phyloP scores from a whole-genome alignment of 2,888 invertebrate species.

The Bedellia somnulentella region DNA sequence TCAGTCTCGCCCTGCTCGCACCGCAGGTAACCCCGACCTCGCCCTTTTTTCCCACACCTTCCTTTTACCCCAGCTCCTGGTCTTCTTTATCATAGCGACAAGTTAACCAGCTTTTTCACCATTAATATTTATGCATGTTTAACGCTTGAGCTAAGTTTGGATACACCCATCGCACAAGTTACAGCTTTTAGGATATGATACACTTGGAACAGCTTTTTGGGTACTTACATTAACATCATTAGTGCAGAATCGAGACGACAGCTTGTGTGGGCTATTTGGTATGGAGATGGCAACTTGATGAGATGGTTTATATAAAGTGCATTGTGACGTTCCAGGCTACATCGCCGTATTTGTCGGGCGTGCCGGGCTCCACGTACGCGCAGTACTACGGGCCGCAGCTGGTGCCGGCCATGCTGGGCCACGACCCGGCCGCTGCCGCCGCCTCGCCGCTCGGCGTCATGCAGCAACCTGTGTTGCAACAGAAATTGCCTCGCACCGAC shows the following conservation, averaged over 20 bases:
- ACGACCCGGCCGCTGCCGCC: conserved; percentile 76
- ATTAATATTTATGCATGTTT: too few relatives aligned
- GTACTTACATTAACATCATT: too few relatives aligned
- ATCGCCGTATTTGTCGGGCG: conserved; percentile 89
- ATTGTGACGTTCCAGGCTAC: conserved; percentile 80
- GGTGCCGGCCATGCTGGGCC: conserved; percentile 88
- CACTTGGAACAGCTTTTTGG: too few relatives aligned
- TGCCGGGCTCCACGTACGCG: conserved; percentile 88
- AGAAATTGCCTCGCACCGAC: conserved; percentile 93
- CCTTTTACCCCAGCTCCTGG: conserved; percentile 10
- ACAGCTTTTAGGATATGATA: too few relatives aligned
- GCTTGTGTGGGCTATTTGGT: too few relatives aligned
- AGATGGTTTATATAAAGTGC: too few relatives aligned
- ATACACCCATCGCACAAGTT: too few relatives aligned
- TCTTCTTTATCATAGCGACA: conserved; percentile 26
- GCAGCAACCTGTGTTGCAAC: conserved; percentile 86
- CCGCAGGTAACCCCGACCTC: conserved; percentile 43
- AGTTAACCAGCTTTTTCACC: conserved; percentile 36
- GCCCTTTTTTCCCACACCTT: conserved; percentile 10
- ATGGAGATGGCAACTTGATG: too few relatives aligned
- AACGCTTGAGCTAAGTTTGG: too few relatives aligned
- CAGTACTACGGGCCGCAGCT: conserved; percentile 89
- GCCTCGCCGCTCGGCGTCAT: conserved; percentile 84
- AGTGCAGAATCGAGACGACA: too few relatives aligned
- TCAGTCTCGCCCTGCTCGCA: conserved; percentile 57